Conservation (phyloP, 2,888 invertebrate species). For the Apamea sordens region DNA sequence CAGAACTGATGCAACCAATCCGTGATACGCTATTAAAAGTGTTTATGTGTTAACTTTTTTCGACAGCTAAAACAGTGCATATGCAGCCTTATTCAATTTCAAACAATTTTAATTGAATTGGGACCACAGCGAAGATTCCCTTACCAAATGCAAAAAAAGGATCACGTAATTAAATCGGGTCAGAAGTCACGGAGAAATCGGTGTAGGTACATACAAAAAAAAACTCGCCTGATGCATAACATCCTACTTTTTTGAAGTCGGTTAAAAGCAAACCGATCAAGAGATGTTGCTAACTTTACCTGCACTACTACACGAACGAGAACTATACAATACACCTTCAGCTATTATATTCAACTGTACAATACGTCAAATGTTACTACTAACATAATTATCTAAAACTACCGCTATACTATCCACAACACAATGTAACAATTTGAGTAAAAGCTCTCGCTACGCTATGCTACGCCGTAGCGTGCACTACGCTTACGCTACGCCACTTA, state of each 20-base stretch:
- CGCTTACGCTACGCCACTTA: neutral
- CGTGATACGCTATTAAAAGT: too few species aligned
- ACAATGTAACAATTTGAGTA: neutral
- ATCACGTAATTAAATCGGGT: too few species aligned
- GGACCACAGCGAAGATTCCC: neutral
- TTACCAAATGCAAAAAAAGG: neutral
- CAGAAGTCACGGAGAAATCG: neutral
- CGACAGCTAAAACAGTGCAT: too few species aligned
- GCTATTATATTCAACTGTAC: neutral
- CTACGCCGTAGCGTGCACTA: constrained; percentile 25
- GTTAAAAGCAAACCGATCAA: neutral
- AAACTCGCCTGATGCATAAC: neutral
- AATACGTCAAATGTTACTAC: neutral
- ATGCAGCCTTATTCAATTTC: too few species aligned
- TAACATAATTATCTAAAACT: neutral
- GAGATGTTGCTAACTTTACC: neutral
- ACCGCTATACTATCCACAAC: neutral
- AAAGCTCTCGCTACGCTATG: neutral
- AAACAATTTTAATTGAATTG: neutral
- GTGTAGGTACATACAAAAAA: too few species aligned
- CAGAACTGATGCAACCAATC: too few species aligned
- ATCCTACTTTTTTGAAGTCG: neutral
- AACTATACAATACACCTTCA: neutral
- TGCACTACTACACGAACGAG: neutral
- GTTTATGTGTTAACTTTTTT: too few species aligned